A percentile compares a stretch with the other conserved stretches of the same genome.
These are phyloP conservation scores for Vidua macroura DNA, from an alignment of 2,113 vertebrate species.

Conservation along the genomic window DNA sequence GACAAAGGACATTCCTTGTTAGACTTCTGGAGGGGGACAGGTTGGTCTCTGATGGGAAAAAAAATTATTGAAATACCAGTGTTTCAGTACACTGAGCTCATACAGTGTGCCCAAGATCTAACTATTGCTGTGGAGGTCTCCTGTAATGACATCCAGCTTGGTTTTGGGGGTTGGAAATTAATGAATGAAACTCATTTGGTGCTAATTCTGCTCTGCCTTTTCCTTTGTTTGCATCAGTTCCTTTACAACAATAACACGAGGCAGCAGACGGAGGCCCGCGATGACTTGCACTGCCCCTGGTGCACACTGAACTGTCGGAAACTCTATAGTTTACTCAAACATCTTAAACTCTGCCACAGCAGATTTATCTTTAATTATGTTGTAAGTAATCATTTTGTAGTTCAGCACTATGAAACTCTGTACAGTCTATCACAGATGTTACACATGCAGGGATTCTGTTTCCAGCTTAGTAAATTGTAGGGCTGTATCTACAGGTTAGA, in stretches of 20 bases:
- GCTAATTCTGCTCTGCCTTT: background rate
- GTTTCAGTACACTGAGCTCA: background rate
- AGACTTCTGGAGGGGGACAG: background rate
- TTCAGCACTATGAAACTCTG: background rate
- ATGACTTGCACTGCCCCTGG: conserved; percentile 97
- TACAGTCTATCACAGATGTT: background rate
- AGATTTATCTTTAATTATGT: conserved; percentile 99
- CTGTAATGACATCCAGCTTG: background rate
- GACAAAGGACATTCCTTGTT: background rate
- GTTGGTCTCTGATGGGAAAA: background rate
- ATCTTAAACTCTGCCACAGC: conserved; percentile 97
- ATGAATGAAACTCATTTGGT: background rate
- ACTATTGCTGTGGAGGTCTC: background rate
- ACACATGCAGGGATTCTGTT: background rate
- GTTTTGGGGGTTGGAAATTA: background rate
- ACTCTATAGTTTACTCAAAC: conserved; percentile 96
- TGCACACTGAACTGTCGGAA: conserved; percentile 96
- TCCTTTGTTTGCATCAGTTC: conserved; percentile 76
- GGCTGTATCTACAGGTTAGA: background rate
- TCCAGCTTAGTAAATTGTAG: background rate
- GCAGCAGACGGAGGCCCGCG: conserved; percentile 95
- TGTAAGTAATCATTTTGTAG: conserved; percentile 74
- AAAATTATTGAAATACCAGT: background rate
- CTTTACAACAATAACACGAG: conserved; percentile 97
- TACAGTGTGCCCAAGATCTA: background rate